Base-by-base conservation (phyloP, 2,797 vertebrate genomes). In the Schizopygopsis malacanthus region DNA sequence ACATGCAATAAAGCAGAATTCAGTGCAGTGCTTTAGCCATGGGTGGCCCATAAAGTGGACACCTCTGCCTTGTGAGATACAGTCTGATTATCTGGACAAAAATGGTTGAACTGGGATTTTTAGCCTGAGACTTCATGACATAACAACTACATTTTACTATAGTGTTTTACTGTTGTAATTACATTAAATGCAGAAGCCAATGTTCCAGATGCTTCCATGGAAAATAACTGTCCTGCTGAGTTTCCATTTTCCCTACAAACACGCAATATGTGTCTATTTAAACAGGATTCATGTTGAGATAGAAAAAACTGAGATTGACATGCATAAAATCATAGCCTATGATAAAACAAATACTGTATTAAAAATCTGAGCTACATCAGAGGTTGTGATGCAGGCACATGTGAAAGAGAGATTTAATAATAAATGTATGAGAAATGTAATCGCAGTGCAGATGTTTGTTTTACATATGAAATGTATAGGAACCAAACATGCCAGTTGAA, bases 161-260 rank as follows among this genome's bases (percentile, higher is more conserved):
- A 41, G 22, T 67, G 71, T 67, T 83, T 76, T 83, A 83, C 50
- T 65, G 59, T 47, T 76, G 75, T 65, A 65, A 76, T 76, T 76
- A 69, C 65, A 69, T 69, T 39, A 39, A 67, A 69, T 20, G 33
- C 65, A 69, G 28, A 69, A 69, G 73, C 45, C 45, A 45, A 72
- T 82, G 16, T 70, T 54, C 80, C 33, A 12, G n/a, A 71, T 28
- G 50, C 50, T 56, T 71, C 22, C n/a, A 15, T 71, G 69, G 25
- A 45, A 28, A 63, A 61, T 4, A 73, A 54, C 13, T 73, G n/a
- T 25, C 43, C 43, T 9, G 43, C 43, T 67, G 63, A 67, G 28
- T 37, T 67, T 67, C 43, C 2, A 75, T 50, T 50, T 76, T 76
- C 33, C 28, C 18, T 22, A 37, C 50, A 77, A 77, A 39, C 18